Evolutionary conservation across 2,113 vertebrate species (phyloP), one percentile per base, ranked within the genome.

Genomic region (Chaenogobius annularis): DNA sequence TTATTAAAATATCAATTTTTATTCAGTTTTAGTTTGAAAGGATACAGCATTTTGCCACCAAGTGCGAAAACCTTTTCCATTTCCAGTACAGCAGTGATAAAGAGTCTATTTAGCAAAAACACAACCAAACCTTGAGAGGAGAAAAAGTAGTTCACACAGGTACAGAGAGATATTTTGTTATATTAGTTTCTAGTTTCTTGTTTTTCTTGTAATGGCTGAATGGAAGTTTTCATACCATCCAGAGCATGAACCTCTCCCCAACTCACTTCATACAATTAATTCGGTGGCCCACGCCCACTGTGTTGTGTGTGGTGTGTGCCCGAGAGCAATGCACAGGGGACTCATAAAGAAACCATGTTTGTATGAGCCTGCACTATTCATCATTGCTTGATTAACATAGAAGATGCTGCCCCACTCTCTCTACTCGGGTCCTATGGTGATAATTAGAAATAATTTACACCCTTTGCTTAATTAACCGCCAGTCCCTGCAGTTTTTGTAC

Each of bases 381-480:
- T 93, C 91, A 92, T 81, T 73, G 85, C 86, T 92, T 92, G 90
- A 93, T 93, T 92, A 92, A 91, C 89, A 91, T 83, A 83, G 80
- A 87, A 72, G 82, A 84, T 78, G 88, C 69, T 66, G 62, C 77
- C 47, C 46, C 44, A n/a, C 74, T 62, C 69, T n/a, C 68, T 65
- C 69, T 68, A 73, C 62, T 72, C 52, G 56, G 43, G 68, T 86
- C 88, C 79, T 75, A 82, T 82, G 68, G 83, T 81, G 81, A 85
- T 89, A 85, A 90, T 92, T 88, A 89, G 78, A 87, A 86, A 87
- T 84, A 85, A 89, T 88, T 85, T 85, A 88, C 90, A 90, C 83
- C 83, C 67, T 63, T 80, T 72, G 84, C 26, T 90, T 86, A 90
- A 90, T 90, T 85, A 89, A 85, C 75, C 70, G 23, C 74, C 72